Percentiles rank a stretch among this genome's conserved stretches.
phyloP scores from a whole-genome alignment of 2,797 vertebrate species.

The Notoglanidium macrostoma region DNA sequence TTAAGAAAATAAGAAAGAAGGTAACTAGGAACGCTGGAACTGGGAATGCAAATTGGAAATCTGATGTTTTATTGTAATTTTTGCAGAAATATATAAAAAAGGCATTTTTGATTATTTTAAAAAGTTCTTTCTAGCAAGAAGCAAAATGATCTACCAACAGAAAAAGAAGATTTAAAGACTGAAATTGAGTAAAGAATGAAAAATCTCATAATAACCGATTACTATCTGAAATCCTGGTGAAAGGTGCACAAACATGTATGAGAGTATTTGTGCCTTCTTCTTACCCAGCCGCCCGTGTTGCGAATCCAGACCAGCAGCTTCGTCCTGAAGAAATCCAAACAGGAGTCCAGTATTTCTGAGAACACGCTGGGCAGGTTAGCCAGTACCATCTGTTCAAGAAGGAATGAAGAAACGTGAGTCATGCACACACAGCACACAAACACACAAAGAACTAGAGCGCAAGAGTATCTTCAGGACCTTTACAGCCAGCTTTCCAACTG shows the following conservation, averaged over 20 bases:
- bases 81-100: no score
- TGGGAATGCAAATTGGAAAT: no score
- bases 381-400: constrained; percentile 61
- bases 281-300: constrained; percentile 72
- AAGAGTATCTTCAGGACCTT: constrained; percentile 58
- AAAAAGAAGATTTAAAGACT: neutral
- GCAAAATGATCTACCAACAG: neutral
- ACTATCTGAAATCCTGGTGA: neutral
- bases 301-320: constrained; percentile 68
- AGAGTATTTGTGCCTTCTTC: constrained; percentile 24
- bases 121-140: neutral
- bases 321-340: constrained; percentile 63
- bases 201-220: neutral
- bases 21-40: no score
- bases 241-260: neutral
- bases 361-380: constrained; percentile 60
- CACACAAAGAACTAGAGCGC: constrained; percentile 6
- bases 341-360: constrained; percentile 60
- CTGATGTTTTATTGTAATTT: no score
- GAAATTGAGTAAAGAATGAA: neutral
- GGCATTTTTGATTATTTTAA: no score
- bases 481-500: constrained; percentile 65
- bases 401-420: neutral
- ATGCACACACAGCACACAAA: constrained; percentile 8
- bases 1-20: no score